Conservation (phyloP, 2,797 vertebrate species). For the Phrynocephalus vlangalii region DNA sequence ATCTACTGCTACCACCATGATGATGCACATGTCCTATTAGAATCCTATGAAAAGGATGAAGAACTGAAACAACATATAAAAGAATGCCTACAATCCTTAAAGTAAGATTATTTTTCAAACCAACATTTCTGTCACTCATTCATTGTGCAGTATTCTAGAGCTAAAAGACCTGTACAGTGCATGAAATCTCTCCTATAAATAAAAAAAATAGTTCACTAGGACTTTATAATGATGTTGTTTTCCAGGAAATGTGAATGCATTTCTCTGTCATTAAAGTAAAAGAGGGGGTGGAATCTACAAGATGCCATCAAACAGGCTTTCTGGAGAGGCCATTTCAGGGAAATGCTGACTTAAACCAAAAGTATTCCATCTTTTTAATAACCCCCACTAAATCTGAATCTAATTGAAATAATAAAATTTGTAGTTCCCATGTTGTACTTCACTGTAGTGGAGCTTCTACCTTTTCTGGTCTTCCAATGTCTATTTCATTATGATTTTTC, state of each 20-base stretch:
- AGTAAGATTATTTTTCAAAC: slow-evolving; percentile 83
- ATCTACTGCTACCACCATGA: slow-evolving; percentile 96
- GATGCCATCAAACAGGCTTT: background rate
- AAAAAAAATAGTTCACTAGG: slow-evolving; percentile 62
- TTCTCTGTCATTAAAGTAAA: slow-evolving; percentile 67
- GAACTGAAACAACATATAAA: slow-evolving; percentile 90
- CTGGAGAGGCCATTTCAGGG: background rate
- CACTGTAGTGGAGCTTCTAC: slow-evolving; percentile 10
- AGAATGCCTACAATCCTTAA: slow-evolving; percentile 87
- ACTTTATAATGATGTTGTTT: slow-evolving; percentile 66
- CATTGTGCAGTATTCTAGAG: slow-evolving; percentile 68
- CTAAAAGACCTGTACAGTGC: slow-evolving; percentile 71
- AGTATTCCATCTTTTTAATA: slow-evolving; percentile 3
- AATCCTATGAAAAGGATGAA: slow-evolving; percentile 93
- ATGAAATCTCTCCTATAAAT: slow-evolving; percentile 74
- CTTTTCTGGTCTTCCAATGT: background rate
- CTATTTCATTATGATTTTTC: slow-evolving; percentile 43
- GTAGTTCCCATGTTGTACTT: slow-evolving; percentile 24
- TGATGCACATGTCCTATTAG: slow-evolving; percentile 88
- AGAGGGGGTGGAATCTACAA: slow-evolving; percentile 24
- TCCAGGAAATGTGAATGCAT: slow-evolving; percentile 73
- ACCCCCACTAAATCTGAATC: background rate
- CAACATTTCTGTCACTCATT: slow-evolving; percentile 55
- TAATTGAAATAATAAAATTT: slow-evolving; percentile 8
- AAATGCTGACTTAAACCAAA: background rate